Base-by-base conservation (phyloP, 2,113 vertebrate species). In the Mesocricetus auratus region DNA sequence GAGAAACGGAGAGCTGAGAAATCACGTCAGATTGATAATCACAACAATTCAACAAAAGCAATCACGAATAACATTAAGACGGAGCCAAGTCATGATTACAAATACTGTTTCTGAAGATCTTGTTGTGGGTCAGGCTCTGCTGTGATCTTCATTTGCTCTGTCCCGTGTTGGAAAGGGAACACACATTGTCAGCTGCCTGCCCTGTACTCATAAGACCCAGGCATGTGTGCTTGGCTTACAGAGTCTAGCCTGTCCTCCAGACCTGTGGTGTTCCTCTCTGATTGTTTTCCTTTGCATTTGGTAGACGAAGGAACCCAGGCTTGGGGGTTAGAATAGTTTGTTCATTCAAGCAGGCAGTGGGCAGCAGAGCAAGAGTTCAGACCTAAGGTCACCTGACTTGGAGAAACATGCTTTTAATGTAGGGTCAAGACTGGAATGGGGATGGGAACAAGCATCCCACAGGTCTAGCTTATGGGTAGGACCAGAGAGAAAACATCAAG, bases 1-100 rank as follows among this genome's bases (percentile, higher is more conserved):
- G n/a, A 94, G 62, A 91, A 68, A 69, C 50, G 12, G 24, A 96
- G 79, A 96, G 36, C 45, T 58, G 36, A 89, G 39, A 68, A 78
- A 42, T 74, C 53, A 69, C 62, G 87, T 75, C n/a, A 19, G 36
- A 1, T 47, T 47, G 79, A 89, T 15, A 42, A 69, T n/a, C 85
- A 69, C 50, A 78, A 45, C 24, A 88, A 92, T 78, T 66, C 26
- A 53, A 82, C 71, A 88, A 94, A 85, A 92, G 69, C 45, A 60
- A 64, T 87, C 75, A 62, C 7, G 91, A 74, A 45, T 9, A 50
- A 42, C 17, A 60, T n/a, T 69, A 73, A 77, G 22, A 92, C 8
- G 26, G 53, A 95, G 24, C 64, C 26, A 36, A 92, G 64, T 89
- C 22, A 13, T 58, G 33, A 39, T 73, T n/a, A 62, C 64, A 73